Conservation (phyloP, 2,888 invertebrate species). For the Morpho deidamia region DNA sequence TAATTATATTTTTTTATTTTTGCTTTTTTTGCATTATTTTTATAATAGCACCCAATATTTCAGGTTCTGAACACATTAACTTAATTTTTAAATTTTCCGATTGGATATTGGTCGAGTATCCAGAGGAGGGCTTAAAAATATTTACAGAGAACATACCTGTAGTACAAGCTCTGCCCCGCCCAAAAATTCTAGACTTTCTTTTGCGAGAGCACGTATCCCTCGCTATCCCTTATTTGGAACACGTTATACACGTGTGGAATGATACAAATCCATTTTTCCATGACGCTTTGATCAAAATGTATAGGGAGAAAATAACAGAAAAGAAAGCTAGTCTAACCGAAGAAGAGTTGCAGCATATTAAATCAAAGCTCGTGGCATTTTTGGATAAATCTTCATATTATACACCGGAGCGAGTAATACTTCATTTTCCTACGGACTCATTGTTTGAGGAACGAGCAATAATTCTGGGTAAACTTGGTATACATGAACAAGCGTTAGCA, state of each 20-base stretch:
- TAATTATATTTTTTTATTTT: no score
- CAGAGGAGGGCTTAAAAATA: slow-evolving; percentile 92
- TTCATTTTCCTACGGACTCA: slow-evolving; percentile 90
- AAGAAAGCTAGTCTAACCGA: slow-evolving; percentile 52
- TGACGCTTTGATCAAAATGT: slow-evolving; percentile 93
- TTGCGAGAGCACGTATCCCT: slow-evolving; percentile 87
- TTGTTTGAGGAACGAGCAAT: slow-evolving; percentile 96
- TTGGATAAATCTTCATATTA: slow-evolving; percentile 89
- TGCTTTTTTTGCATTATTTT: no score
- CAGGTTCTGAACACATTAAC: slow-evolving; percentile 87
- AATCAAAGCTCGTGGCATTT: slow-evolving; percentile 84
- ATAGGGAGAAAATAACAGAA: slow-evolving; percentile 84
- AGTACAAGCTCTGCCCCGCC: slow-evolving; percentile 92
- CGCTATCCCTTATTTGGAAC: slow-evolving; percentile 96
- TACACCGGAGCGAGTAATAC: slow-evolving; percentile 90
- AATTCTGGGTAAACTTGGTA: slow-evolving; percentile 92
- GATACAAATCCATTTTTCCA: slow-evolving; percentile 92
- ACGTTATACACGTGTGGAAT: slow-evolving; percentile 93
- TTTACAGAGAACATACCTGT: slow-evolving; percentile 93
- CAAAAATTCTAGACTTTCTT: slow-evolving; percentile 92
- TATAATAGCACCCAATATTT: slow-evolving; percentile 15
- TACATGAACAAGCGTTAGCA: slow-evolving; percentile 94
- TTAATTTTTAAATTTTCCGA: slow-evolving; percentile 96
- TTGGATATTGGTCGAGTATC: slow-evolving; percentile 92
- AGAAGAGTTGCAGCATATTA: slow-evolving; percentile 58